Conservation (phyloP, 2,888 invertebrate genomes). For the Watsonalla cultraria region DNA sequence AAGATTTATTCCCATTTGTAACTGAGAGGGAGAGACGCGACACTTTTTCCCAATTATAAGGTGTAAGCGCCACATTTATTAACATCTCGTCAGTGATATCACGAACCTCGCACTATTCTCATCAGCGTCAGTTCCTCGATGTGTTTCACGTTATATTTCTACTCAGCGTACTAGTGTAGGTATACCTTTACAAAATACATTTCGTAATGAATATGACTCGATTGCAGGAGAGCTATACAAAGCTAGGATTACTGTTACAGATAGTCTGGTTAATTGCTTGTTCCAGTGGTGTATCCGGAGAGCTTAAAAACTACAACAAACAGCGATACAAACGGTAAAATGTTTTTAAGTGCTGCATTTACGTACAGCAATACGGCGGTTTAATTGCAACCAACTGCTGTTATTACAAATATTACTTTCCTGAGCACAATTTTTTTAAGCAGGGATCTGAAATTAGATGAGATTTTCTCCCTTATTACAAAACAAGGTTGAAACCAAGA, state of each 20-base stretch:
- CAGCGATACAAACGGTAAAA: conserved; percentile 41
- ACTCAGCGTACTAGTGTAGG: too few relatives aligned
- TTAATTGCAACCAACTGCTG: conserved; percentile 55
- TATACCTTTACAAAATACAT: too few relatives aligned
- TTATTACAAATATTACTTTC: conserved; percentile 24
- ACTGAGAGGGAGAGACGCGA: conserved; percentile 73
- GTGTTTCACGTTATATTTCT: background rate
- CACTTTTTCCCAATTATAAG: conserved; percentile 76
- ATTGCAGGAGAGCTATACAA: background rate
- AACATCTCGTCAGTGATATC: conserved; percentile 71
- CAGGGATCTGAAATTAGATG: background rate
- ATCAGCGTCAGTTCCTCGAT: conserved; percentile 9
- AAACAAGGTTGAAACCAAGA: too few relatives aligned
- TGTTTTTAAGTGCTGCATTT: conserved; percentile 57
- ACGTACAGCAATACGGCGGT: conserved; percentile 12
- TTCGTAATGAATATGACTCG: too few relatives aligned
- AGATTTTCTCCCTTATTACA: too few relatives aligned
- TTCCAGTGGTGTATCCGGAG: conserved; percentile 16
- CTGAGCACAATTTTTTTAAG: background rate
- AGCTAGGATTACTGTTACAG: background rate
- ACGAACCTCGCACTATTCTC: conserved; percentile 37
- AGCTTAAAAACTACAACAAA: conserved; percentile 35
- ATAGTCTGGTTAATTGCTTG: background rate
- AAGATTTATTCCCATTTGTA: conserved; percentile 77
- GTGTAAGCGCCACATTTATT: conserved; percentile 73